Base-by-base conservation (phyloP, 92 coral and sea anemone genomes). In the Zoanthus sansibaricus region DNA sequence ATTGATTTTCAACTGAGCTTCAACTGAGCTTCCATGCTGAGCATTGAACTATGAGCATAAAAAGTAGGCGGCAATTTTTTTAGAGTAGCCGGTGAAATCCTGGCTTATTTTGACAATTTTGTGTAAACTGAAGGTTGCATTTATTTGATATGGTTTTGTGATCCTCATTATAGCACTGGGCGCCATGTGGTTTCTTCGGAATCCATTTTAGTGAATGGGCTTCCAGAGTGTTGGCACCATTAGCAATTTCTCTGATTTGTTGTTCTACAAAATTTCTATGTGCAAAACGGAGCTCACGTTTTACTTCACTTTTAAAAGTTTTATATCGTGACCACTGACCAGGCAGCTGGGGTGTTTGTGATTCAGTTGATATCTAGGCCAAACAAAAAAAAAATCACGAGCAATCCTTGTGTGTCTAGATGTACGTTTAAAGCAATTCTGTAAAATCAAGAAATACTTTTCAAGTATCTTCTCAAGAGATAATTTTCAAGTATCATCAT, bases 291-390 rank as follows among this genome's bases (percentile, higher is more conserved):
- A 90, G 68, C 66, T 82, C 89, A 15, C 78, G 85, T 82, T 90
- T 90, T 68, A 82, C 88, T 66, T 90, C 90, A 25, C 85, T 75
- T 86, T 82, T 90, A 76, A 79, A 82, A 47, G 75, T 90, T 71
- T 78, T 82, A 75, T 86, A 86, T 20, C 84, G 69, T 42, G 88
- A 61, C 90, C 88, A 86, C 68, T 42, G 88, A 61, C 90, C 88
- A 86, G 31, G 87, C 76, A 17, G 70, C 88, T 52, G 79, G 90
- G 58, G 82, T 84, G 54, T 89, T 77, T 78, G 92, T 71, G 42
- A 37, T 37, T 37, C 42, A 4, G 42, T 4, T 37, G 42, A 37
- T 37, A 37, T 25, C 42, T 37, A 4, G 42, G 42, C 42, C 42
- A 37, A 37, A 37, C 42, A 37, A 37, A 37, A 37, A 37, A 33